Conservation (phyloP, 2,113 vertebrate species). For the Pelecanoides urinatrix region DNA sequence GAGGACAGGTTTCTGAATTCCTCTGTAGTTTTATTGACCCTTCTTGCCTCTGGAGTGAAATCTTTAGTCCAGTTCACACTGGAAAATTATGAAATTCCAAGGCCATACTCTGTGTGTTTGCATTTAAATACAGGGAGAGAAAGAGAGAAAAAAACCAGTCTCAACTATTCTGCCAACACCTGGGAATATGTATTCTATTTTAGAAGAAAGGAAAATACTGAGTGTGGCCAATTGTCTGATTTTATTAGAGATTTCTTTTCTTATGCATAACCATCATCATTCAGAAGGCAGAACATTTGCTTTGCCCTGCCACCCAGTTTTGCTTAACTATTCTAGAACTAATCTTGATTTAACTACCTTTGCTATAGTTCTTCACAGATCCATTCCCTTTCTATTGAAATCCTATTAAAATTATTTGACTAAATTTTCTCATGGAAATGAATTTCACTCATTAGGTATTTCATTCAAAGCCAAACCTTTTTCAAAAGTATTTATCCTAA, state of each 20-base stretch:
- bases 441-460: slow-evolving; percentile 38
- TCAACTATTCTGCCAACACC: background rate
- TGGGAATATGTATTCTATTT: background rate
- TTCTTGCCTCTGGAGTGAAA: background rate
- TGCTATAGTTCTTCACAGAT: background rate
- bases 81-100: background rate
- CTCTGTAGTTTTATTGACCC: background rate
- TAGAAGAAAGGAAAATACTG: background rate
- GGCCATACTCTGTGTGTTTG: background rate
- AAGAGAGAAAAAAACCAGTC: background rate
- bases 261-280: background rate
- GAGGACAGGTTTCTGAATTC: accelerated
- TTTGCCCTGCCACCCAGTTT: background rate
- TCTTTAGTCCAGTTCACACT: background rate
- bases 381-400: background rate
- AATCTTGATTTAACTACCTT: background rate
- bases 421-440: slow-evolving; percentile 22
- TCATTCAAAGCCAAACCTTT: slow-evolving; percentile 32
- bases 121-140: background rate
- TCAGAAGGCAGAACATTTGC: background rate
- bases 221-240: background rate
- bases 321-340: background rate
- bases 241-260: background rate
- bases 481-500: slow-evolving; percentile 8
- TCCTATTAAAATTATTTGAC: background rate